A percentile compares a stretch with the other conserved stretches of the same genome.
phyloP scores from a whole-genome alignment of 2,888 invertebrate species.

The Ptychoptera contaminata region DNA sequence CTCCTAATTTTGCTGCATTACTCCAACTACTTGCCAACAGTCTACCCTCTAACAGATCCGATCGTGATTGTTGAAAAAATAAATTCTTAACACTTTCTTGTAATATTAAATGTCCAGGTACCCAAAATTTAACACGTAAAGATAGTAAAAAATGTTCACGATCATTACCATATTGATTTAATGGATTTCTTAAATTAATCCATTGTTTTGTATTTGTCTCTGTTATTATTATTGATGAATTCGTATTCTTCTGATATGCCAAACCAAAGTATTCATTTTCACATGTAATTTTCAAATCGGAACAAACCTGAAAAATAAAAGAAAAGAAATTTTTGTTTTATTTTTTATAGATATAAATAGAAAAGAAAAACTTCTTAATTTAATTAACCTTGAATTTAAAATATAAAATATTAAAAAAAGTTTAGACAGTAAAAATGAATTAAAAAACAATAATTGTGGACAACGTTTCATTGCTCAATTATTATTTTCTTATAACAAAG shows the following conservation, averaged over 20 bases:
- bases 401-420: no score
- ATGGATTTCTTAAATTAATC: conserved; percentile 73
- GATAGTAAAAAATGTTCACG: conserved; percentile 26
- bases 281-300: conserved; percentile 64
- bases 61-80: conserved; percentile 70
- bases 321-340: conserved; percentile 5
- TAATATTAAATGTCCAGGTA: conserved; percentile 71
- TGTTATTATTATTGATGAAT: conserved; percentile 23
- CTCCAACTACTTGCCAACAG: conserved; percentile 53
- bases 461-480: no score
- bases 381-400: no score
- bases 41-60: conserved; percentile 58
- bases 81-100: conserved; percentile 70
- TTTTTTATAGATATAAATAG: no score
- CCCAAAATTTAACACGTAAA: conserved; percentile 69
- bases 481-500: no score
- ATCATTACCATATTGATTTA: conserved; percentile 25
- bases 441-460: no score
- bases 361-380: no score
- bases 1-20: conserved; percentile 53
- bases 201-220: conserved; percentile 62
- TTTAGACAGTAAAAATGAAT: no score
- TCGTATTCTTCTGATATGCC: conserved; percentile 33
- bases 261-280: conserved; percentile 83
- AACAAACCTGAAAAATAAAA: conserved; percentile 52